Percentiles rank a stretch among this genome's conserved stretches.
Conservation (phyloP, 2,797 vertebrate species). For the Hapalemur alaotrensis region DNA sequence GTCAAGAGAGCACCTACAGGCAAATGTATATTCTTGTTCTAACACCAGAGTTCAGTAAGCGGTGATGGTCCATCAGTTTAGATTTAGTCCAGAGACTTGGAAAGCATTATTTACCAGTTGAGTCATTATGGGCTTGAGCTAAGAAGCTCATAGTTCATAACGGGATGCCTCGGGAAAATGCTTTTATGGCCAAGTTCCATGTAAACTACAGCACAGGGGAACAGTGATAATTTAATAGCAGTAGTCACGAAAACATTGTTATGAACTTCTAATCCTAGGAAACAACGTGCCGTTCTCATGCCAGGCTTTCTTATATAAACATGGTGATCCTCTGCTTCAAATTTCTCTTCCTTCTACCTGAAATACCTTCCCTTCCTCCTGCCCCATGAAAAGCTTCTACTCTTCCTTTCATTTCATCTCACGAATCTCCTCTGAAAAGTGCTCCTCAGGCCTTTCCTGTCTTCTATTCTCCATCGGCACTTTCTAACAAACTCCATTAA, state of each 20-base stretch:
- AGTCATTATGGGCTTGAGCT: background rate
- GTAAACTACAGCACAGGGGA: background rate
- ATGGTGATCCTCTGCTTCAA: background rate
- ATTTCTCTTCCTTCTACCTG: background rate
- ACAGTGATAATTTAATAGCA: background rate
- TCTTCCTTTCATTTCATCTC: background rate
- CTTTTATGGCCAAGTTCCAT: background rate
- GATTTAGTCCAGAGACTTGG: background rate
- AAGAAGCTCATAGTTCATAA: background rate
- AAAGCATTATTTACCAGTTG: background rate
- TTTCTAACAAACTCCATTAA: background rate
- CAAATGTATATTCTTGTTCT: background rate
- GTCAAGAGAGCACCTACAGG: background rate
- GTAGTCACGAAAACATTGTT: background rate
- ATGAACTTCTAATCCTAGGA: background rate
- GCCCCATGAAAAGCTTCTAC: background rate
- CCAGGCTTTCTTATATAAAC: background rate
- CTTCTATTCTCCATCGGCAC: background rate
- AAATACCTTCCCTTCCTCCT: background rate
- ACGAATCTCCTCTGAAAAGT: background rate
- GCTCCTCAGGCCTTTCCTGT: background rate
- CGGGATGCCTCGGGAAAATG: background rate
- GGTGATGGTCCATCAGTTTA: background rate
- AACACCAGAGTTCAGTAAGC: background rate
- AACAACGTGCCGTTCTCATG: background rate